Percentiles rank a stretch among this genome's conserved stretches.
Evolutionary conservation across 2,888 invertebrate species (phyloP).

Genomic region (Heliconius aoede): DNA sequence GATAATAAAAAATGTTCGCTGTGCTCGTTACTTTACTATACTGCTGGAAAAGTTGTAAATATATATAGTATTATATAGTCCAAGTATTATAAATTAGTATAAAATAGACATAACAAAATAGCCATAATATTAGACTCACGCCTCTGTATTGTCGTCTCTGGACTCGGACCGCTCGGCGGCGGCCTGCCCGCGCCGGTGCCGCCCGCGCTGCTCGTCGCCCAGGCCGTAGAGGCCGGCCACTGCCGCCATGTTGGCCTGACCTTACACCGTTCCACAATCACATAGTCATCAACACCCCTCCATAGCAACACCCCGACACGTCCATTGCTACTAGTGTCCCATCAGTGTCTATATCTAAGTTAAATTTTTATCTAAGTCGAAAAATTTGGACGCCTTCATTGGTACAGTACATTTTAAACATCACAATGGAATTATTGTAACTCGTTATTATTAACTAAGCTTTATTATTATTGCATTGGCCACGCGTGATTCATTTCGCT

Average conservation of each 20-base stretch:
- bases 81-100: background rate
- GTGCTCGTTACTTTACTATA: background rate
- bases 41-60: background rate
- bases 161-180: constrained; percentile 87
- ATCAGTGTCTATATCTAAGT: constrained; percentile 41
- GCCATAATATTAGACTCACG: constrained; percentile 73
- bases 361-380: constrained; percentile 65
- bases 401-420: constrained; percentile 69
- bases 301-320: constrained; percentile 29
- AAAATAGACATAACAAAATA: background rate
- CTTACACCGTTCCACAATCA: constrained; percentile 57
- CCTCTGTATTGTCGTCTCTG: constrained; percentile 83
- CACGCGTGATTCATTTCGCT: constrained; percentile 44
- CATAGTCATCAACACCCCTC: constrained; percentile 49
- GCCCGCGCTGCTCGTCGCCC: constrained; percentile 87
- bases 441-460: constrained; percentile 51
- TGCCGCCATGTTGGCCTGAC: constrained; percentile 85
- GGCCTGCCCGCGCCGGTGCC: constrained; percentile 81
- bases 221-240: constrained; percentile 91
- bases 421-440: constrained; percentile 80
- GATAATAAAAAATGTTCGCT: background rate
- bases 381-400: constrained; percentile 79
- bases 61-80: too few relatives aligned
- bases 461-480: constrained; percentile 51
- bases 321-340: constrained; percentile 39